Base-by-base conservation (phyloP, 2,797 vertebrate genomes). In the Pangasius larnaudii region DNA sequence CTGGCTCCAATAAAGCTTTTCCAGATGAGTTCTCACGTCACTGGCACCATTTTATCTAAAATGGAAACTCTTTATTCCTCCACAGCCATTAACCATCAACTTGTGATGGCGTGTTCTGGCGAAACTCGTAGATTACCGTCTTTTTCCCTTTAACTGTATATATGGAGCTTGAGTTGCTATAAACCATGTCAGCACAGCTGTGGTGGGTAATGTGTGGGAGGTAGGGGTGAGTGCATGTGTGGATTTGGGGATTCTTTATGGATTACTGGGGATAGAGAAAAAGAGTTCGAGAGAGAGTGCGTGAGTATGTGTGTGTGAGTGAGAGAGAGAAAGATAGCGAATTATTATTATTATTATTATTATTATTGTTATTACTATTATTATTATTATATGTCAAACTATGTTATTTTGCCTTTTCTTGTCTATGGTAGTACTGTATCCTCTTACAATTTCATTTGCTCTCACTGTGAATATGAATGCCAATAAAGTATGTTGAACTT, bases 151-250 rank as follows among this genome's bases (percentile, higher is more conserved):
- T 63, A 63, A 74, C 81, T 91, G 93, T 93, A 93, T 93, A 91
- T 61, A 81, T 89, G 88, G 87, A 89, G 88, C 89, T 81, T 82
- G 61, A 74, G 59, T 24, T 86, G 88, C 87, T 88, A 90, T 94
- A 93, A 94, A 94, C 93, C 91, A 93, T 93, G 93, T 94, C 93
- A 94, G 89, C 93, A 82, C 91, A 87, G 90, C 84, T 18, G 36
- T 30, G 7, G 67, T 85, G 89, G 89, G 90, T 90, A 92, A 91
- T 89, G 77, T 39, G 79, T 90, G 86, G 67, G 89, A 90, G 88
- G 85, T 79, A 89, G 8, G 42, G 74, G 90, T 75, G 14, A 51
- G 53, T 36, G 46, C 71, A 91, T 77, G 78, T 89, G 74, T 79
- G 74, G 59, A 79, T 79, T 86, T 86, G 36, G 87, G 91, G 89